Evolutionary conservation across 2,113 vertebrate species (phyloP).

Genomic region (Ptyas mucosa): DNA sequence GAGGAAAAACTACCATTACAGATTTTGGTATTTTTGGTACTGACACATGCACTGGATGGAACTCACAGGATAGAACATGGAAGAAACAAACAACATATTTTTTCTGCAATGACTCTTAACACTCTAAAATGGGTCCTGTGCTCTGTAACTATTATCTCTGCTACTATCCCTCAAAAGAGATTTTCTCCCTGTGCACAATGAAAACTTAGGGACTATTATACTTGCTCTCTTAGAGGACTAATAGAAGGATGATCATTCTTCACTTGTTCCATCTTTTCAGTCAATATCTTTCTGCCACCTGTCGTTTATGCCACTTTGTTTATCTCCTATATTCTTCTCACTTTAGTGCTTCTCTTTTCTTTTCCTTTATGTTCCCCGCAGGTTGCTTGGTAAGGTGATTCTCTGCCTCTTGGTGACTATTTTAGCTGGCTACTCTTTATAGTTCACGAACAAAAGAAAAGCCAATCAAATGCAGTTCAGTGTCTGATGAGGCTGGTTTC

Average conservation of each 20-base stretch:
- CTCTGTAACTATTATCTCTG: neutral
- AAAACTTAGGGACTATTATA: neutral
- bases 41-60: neutral
- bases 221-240: neutral
- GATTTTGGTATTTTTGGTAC: too few species aligned
- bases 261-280: neutral
- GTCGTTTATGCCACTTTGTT: neutral
- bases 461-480: conserved; percentile 25
- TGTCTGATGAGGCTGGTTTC: neutral
- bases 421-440: neutral
- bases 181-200: neutral
- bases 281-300: neutral
- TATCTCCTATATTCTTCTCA: neutral
- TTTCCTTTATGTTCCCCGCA: neutral
- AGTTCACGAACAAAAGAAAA: conserved; percentile 5
- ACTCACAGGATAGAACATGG: neutral
- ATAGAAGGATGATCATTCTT: neutral
- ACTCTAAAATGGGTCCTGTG: neutral
- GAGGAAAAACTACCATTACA: too few species aligned
- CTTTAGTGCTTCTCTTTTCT: accelerated
- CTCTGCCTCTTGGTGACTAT: conserved; percentile 5
- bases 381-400: neutral
- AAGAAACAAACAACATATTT: neutral
- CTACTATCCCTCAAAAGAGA: conserved; percentile 7
- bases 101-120: neutral